These are phyloP conservation scores for Luscinia luscinia DNA, from an alignment of 2,797 vertebrate species.

Conservation along the genomic window DNA sequence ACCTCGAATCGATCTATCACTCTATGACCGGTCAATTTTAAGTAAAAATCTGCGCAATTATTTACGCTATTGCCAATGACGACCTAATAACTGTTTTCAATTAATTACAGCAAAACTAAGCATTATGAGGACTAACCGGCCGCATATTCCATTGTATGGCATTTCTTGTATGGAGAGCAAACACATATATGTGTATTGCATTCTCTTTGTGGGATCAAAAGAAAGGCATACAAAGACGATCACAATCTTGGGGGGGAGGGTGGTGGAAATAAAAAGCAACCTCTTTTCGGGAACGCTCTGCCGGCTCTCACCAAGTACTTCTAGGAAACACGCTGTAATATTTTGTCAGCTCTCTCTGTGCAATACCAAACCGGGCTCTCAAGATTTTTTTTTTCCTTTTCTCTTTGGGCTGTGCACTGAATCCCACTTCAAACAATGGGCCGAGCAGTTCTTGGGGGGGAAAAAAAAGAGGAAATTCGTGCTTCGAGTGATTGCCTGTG, in stretches of 20 bases:
- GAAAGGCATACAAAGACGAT: constrained; percentile 31
- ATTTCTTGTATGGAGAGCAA: constrained; percentile 1
- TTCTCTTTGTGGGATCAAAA: constrained; percentile 47
- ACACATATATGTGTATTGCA: constrained; percentile 6
- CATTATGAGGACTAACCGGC: constrained; percentile 37
- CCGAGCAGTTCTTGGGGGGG: neutral
- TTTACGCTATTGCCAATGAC: constrained; percentile 78
- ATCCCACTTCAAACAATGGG: constrained; percentile 48
- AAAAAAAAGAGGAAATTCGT: neutral
- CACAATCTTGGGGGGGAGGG: neutral
- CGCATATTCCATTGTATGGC: neutral
- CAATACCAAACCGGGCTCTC: neutral
- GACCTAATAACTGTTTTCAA: constrained; percentile 78
- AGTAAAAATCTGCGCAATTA: constrained; percentile 80
- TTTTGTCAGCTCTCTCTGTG: constrained; percentile 37
- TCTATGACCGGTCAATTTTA: constrained; percentile 79
- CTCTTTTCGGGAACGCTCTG: neutral
- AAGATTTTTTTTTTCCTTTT: neutral
- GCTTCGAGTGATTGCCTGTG: neutral
- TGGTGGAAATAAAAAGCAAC: neutral
- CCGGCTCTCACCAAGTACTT: neutral
- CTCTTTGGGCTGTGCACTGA: neutral
- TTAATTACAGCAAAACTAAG: constrained; percentile 72
- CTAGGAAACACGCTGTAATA: neutral
- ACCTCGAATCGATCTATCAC: constrained; percentile 78